A percentile compares a stretch with the other conserved stretches of the same genome.
Conservation (phyloP, 2,797 vertebrate species). For the Zalophus californianus region DNA sequence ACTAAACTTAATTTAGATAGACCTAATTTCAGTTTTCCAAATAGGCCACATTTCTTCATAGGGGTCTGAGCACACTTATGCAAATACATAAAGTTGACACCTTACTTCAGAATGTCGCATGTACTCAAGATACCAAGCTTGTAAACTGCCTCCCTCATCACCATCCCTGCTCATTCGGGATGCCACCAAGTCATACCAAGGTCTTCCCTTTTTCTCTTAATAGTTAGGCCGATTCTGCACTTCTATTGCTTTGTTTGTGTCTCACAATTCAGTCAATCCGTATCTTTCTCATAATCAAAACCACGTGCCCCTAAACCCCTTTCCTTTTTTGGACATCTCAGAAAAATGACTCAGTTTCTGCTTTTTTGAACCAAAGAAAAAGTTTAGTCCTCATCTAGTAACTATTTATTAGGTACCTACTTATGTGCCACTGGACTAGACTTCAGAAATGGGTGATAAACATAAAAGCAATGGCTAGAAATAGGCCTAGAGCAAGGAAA, state of each 20-base stretch:
- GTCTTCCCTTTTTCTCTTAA: background rate
- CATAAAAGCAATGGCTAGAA: constrained; percentile 12
- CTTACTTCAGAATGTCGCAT: constrained; percentile 41
- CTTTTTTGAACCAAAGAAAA: constrained; percentile 35
- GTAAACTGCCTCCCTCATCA: background rate
- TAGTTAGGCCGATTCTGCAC: constrained; percentile 6
- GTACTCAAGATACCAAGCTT: background rate
- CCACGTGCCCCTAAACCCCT: background rate
- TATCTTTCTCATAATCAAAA: constrained; percentile 42
- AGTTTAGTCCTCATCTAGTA: background rate
- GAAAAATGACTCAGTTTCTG: constrained; percentile 31
- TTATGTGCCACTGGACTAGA: background rate
- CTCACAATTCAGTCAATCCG: background rate
- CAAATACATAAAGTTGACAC: constrained; percentile 29
- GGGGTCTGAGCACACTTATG: background rate
- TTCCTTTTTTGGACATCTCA: background rate
- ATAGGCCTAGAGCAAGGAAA: constrained; percentile 25
- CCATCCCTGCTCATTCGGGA: background rate
- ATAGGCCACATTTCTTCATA: constrained; percentile 1
- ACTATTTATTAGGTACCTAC: background rate
- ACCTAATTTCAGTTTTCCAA: background rate
- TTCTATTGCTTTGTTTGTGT: background rate
- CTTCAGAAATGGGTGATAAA: background rate
- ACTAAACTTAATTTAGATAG: constrained; percentile 32
- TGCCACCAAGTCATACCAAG: background rate